Evolutionary conservation across 37 sponge, comb jelly and placozoan genomes (phyloP), one percentile per base, ranked within the genome.

Genomic region (Corticium candelabrum): DNA sequence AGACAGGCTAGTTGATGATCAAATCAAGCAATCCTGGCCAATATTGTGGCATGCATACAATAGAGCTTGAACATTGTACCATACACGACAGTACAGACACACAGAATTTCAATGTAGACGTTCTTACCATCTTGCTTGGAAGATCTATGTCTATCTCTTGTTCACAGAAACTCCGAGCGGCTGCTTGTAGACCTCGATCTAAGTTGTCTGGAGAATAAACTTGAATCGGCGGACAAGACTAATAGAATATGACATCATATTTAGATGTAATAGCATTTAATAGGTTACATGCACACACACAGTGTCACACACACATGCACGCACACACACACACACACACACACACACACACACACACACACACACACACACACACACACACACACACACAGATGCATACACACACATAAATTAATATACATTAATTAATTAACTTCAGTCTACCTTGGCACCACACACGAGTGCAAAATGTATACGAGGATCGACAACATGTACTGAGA

Each of bases 201-300:
- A 93, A 15, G 77, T 93, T 93, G 29, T 41, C 74, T 38, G 78
- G 68, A 36, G 90, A 80, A 74, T 93, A 93, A 37, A 93, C 93
- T 76, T 87, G 90, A 35, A 93, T 85, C 11, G 93, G 83, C 39
- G 93, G 93, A 50, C 93, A 93, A 1, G 93, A 93, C 93, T 93
- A 35, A 30, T 38, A 34, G 2, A 56, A 34, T 21, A 71, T 29
- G 37, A 67, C 29, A n/a, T n/a, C n/a, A n/a, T n/a, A n/a, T n/a
- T n/a, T n/a, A n/a, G n/a, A n/a, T n/a, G n/a, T n/a, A n/a, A n/a
- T n/a, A n/a, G n/a, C n/a, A n/a, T n/a, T n/a, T n/a, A n/a, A n/a
- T n/a, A n/a, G n/a, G n/a, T n/a, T n/a, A n/a, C n/a, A n/a, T 29
- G 27, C 1, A 31, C 11, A 39, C n/a, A 1, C 1, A 1, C 68